Evolutionary conservation across 2,888 invertebrate species (phyloP).

Genomic region (Trichacis sp.): DNA sequence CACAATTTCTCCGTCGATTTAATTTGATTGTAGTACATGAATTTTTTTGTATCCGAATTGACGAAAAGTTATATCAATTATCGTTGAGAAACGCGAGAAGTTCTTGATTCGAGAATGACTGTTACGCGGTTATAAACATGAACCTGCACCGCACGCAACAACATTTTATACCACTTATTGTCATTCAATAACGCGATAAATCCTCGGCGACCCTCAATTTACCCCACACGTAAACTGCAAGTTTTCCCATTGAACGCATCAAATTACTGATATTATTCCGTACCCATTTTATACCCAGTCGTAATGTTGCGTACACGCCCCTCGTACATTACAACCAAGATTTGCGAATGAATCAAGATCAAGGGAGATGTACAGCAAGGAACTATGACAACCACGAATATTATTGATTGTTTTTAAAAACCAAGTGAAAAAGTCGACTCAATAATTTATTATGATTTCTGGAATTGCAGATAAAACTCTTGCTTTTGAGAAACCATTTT

Average conservation of each 20-base stretch:
- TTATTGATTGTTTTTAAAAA: no score
- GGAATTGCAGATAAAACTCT: no score
- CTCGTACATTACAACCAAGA: slow-evolving; percentile 5
- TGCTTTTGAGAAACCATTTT: no score
- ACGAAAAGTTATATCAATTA: no score
- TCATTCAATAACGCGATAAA: slow-evolving; percentile 22
- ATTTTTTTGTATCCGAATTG: no score
- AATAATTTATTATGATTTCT: no score
- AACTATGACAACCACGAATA: background rate
- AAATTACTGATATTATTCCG: slow-evolving; percentile 13
- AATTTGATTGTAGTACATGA: no score
- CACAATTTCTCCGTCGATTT: no score
- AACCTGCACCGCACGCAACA: slow-evolving; percentile 5
- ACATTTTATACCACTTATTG: slow-evolving; percentile 14
- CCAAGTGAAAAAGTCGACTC: no score
- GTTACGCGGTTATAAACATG: background rate
- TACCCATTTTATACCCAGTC: slow-evolving; percentile 12
- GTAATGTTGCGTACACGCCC: slow-evolving; percentile 5
- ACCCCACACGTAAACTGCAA: slow-evolving; percentile 4
- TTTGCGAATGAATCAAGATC: slow-evolving; percentile 8
- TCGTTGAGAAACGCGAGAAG: background rate
- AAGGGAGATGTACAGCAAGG: background rate
- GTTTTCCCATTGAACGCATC: slow-evolving; percentile 7
- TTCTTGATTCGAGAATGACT: background rate
- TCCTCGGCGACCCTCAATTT: slow-evolving; percentile 11